These are phyloP conservation scores for Protobothrops flavoviridis DNA, from an alignment of 2,113 vertebrate genomes.

Conservation along the genomic window DNA sequence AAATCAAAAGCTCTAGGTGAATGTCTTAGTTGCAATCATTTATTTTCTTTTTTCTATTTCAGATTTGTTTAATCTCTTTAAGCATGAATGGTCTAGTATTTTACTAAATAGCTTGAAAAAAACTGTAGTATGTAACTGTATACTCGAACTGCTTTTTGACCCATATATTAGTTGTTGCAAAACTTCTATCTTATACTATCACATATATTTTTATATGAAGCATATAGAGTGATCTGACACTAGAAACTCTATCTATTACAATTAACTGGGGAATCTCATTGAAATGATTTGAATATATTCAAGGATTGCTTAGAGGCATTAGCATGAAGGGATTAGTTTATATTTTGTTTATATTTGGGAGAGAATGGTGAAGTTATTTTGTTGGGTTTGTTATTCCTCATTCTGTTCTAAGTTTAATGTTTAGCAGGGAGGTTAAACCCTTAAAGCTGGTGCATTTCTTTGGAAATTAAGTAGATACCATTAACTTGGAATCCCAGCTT, in stretches of 20 bases:
- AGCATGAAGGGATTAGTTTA: conserved; percentile 25
- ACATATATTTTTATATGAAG: background rate
- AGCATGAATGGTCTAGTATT: background rate
- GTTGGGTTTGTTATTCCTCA: conserved; percentile 20
- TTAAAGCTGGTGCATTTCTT: conserved; percentile 27
- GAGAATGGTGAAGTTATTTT: background rate
- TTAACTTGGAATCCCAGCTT: conserved; percentile 21
- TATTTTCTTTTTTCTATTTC: conserved; percentile 49
- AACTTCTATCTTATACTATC: background rate
- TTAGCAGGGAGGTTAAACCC: conserved; percentile 42
- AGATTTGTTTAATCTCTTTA: conserved; percentile 41
- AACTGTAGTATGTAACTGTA: conserved; percentile 13
- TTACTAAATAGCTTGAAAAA: conserved; percentile 25
- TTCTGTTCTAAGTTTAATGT: conserved; percentile 38
- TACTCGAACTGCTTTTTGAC: background rate
- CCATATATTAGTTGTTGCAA: background rate
- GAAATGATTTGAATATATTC: conserved; percentile 32
- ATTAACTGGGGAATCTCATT: conserved; percentile 29
- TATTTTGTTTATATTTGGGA: background rate
- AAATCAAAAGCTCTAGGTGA: conserved; percentile 15
- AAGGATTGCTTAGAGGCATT: conserved; percentile 28
- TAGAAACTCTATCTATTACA: conserved; percentile 24
- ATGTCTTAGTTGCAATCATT: conserved; percentile 22
- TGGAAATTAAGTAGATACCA: conserved; percentile 46
- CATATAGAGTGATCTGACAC: background rate